A percentile compares a stretch with the other conserved stretches of the same genome.
These are phyloP conservation scores for Pocillopora damicornis DNA, from an alignment of 64 coral and sea anemone genomes.

Conservation along the genomic window DNA sequence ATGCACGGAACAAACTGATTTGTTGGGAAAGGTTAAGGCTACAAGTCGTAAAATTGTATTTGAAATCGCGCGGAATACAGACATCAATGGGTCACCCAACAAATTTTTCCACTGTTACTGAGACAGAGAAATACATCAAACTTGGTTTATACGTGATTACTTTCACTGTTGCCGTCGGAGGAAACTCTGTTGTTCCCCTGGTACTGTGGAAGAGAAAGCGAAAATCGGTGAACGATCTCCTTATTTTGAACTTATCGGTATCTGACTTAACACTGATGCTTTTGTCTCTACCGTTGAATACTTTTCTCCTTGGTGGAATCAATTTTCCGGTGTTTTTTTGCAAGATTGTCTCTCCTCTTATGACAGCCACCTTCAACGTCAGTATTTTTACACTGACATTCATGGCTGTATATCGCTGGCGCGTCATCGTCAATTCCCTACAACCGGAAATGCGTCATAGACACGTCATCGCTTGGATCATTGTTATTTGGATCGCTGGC, in stretches of 20 bases:
- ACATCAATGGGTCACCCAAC: slow-evolving; percentile 17
- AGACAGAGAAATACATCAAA: slow-evolving; percentile 16
- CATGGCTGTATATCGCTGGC: slow-evolving; percentile 40
- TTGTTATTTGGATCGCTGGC: slow-evolving; percentile 1
- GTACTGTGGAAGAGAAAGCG: slow-evolving; percentile 27
- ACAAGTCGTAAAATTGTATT: not conserved
- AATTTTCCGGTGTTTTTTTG: slow-evolving; percentile 8
- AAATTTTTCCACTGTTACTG: slow-evolving; percentile 2
- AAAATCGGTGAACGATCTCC: slow-evolving; percentile 17
- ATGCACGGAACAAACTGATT: not conserved
- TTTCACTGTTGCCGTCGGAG: not conserved
- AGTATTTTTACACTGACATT: slow-evolving; percentile 27
- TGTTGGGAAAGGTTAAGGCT: not conserved
- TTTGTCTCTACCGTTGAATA: slow-evolving; percentile 7
- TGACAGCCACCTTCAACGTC: slow-evolving; percentile 23
- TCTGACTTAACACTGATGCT: slow-evolving; percentile 35
- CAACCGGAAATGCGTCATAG: slow-evolving; percentile 38
- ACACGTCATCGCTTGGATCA: not conserved
- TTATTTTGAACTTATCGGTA: slow-evolving; percentile 16
- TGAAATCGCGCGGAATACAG: not conserved
- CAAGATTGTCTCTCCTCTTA: slow-evolving; percentile 20
- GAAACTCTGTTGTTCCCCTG: slow-evolving; percentile 19
- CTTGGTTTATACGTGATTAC: slow-evolving; percentile 1
- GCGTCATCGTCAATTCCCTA: slow-evolving; percentile 16
- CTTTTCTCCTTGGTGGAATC: not conserved